Percentiles rank a stretch among this genome's conserved stretches.
These are phyloP conservation scores for Pseudococcus longispinus DNA, from an alignment of 2,888 invertebrate genomes.

Conservation along the genomic window DNA sequence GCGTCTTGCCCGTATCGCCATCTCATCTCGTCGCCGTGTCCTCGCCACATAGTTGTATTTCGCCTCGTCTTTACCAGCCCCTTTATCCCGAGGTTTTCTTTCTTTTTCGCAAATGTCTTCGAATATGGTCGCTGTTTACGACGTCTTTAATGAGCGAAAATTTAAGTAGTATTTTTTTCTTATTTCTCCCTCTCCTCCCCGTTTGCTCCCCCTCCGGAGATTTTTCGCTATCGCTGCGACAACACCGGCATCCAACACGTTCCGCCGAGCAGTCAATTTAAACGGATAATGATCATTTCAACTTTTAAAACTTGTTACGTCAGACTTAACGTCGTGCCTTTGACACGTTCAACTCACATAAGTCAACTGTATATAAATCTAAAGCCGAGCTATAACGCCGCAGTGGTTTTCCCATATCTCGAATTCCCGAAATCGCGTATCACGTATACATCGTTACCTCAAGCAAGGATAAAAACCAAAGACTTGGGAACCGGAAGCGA, in stretches of 20 bases:
- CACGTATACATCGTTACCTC: no score
- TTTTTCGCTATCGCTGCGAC: background rate
- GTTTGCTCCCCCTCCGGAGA: background rate
- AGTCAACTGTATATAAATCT: background rate
- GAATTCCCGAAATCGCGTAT: no score
- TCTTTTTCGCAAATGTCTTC: background rate
- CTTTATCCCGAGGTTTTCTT: background rate
- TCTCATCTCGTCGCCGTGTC: background rate
- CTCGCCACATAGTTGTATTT: background rate
- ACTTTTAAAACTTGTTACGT: slow-evolving; percentile 45
- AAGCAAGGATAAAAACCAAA: no score
- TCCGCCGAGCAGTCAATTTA: slow-evolving; percentile 26
- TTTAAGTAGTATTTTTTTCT: background rate
- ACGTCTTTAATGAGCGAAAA: slow-evolving; percentile 38
- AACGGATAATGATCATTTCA: slow-evolving; percentile 44
- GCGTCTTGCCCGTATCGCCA: background rate
- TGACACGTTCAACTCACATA: slow-evolving; percentile 11
- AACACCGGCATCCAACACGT: background rate
- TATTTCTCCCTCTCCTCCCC: background rate
- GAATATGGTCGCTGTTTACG: slow-evolving; percentile 44
- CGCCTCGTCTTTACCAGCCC: background rate
- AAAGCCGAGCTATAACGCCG: no score
- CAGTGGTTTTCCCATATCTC: no score
- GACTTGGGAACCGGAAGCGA: no score
- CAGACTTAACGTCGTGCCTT: slow-evolving; percentile 15